These are phyloP conservation scores for Neuroterus valhalla DNA, from an alignment of 1,140 invertebrate genomes.

Conservation along the genomic window DNA sequence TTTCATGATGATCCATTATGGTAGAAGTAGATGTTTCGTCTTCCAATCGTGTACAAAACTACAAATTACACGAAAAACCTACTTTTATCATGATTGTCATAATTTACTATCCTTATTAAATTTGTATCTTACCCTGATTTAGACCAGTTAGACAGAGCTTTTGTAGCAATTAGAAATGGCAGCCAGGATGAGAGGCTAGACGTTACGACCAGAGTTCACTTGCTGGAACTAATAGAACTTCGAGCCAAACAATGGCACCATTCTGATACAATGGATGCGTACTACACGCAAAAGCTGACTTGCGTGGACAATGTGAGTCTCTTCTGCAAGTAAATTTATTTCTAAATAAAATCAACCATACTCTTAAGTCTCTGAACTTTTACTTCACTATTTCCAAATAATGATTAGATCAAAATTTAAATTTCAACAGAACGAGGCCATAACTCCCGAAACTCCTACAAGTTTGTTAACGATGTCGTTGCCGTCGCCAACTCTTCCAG, in stretches of 20 bases:
- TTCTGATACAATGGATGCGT: slow-evolving; percentile 86
- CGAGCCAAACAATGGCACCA: slow-evolving; percentile 90
- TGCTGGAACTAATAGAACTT: slow-evolving; percentile 91
- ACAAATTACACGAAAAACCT: too few species aligned
- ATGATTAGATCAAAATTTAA: slow-evolving; percentile 19
- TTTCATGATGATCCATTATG: too few species aligned
- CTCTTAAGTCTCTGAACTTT: slow-evolving; percentile 15
- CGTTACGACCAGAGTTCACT: slow-evolving; percentile 85
- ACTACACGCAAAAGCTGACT: slow-evolving; percentile 87
- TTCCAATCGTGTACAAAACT: too few species aligned
- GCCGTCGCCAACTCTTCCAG: slow-evolving; percentile 61
- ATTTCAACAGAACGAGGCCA: slow-evolving; percentile 53
- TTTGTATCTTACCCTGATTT: slow-evolving; percentile 1
- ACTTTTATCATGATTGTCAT: background rate
- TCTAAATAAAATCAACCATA: background rate
- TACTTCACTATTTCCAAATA: slow-evolving; percentile 16
- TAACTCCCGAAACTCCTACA: slow-evolving; percentile 65
- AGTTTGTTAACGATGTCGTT: slow-evolving; percentile 46
- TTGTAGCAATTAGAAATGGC: slow-evolving; percentile 90
- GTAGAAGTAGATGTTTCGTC: too few species aligned
- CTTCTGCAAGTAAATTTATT: background rate
- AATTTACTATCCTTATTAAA: background rate
- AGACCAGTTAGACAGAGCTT: slow-evolving; percentile 82
- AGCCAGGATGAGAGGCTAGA: slow-evolving; percentile 87
- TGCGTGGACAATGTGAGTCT: slow-evolving; percentile 80